Base-by-base conservation (phyloP, 2,113 vertebrate genomes). In the Hoplias malabaricus region DNA sequence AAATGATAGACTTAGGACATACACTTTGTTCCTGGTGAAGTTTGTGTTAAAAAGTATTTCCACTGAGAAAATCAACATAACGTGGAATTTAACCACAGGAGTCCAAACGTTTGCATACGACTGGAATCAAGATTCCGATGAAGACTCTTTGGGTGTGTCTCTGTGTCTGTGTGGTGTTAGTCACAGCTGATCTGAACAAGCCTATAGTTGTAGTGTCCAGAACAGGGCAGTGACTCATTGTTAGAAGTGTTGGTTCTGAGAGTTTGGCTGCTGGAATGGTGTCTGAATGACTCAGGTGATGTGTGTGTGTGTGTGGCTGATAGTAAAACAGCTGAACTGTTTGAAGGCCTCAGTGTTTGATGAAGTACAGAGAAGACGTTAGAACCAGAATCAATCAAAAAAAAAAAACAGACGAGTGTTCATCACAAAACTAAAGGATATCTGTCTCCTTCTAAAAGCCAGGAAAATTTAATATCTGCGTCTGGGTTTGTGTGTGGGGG, bases 291-390 rank as follows among this genome's bases (percentile, higher is more conserved):
- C 31, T 10, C 16, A 36, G 31, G 29, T 16, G 33, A n/a, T n/a
- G 5, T 1, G 31, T 63, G 33, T 25, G 33, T 38, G 36, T 38
- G 36, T 38, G 36, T 38, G n/a, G 21, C 48, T 5, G 21, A 53
- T 53, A 53, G 21, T 53, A 21, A 9, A 23, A 21, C n/a, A 23
- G 48, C 23, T 23, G 23, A 56, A 56, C 43, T 57, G 57, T 79
- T 79, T 79, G 77, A 79, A 54, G 40, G 59, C 3, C 42, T 54
- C 34, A 1, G 23, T 36, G 4, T 4, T 14, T 48, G 59, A 46
- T 72, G 63, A 79, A 54, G 69, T 56, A 66, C 69, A 23, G 27
- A 79, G 54, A 46, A 73, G 73, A 73, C 63, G 59, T 73, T 69
- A 73, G 12, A 21, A 16, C n/a, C 59, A 4, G 19, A n/a, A 9